Percentiles rank a stretch among this genome's conserved stretches.
phyloP scores from a whole-genome alignment of 2,888 invertebrate species.

The Drosophila algonquin region DNA sequence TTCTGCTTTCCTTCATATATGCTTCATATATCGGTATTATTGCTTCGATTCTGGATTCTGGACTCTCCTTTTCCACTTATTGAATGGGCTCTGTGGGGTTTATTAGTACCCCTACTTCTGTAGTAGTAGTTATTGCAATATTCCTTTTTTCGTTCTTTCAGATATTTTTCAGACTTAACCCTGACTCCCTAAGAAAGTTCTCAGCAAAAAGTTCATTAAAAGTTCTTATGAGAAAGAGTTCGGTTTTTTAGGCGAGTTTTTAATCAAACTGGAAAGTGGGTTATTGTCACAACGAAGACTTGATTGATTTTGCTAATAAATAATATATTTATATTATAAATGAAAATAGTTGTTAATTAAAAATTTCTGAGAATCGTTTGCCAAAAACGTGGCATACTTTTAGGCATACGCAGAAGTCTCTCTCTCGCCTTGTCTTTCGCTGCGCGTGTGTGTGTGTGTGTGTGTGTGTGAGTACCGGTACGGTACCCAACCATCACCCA shows the following conservation, averaged over 20 bases:
- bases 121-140: neutral
- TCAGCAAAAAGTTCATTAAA: slow-evolving; percentile 22
- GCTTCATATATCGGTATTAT: too few relatives aligned
- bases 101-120: neutral
- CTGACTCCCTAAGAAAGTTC: neutral
- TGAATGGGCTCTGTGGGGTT: neutral
- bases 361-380: neutral
- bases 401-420: slow-evolving; percentile 46
- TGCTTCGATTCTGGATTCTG: too few relatives aligned
- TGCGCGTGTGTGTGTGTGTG: neutral
- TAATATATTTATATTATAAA: too few relatives aligned
- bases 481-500: slow-evolving; percentile 51
- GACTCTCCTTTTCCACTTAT: too few relatives aligned
- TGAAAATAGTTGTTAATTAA: neutral
- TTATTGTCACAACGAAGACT: slow-evolving; percentile 23
- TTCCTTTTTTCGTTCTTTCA: neutral
- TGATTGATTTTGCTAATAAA: neutral
- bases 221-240: neutral
- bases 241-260: slow-evolving; percentile 36
- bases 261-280: slow-evolving; percentile 25
- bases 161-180: slow-evolving; percentile 3
- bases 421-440: slow-evolving; percentile 8
- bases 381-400: slow-evolving; percentile 48
- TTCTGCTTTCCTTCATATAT: too few relatives aligned
- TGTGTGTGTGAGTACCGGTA: neutral